These are phyloP conservation scores for Montifringilla adamsi DNA, from an alignment of 2,113 vertebrate genomes.

Conservation along the genomic window DNA sequence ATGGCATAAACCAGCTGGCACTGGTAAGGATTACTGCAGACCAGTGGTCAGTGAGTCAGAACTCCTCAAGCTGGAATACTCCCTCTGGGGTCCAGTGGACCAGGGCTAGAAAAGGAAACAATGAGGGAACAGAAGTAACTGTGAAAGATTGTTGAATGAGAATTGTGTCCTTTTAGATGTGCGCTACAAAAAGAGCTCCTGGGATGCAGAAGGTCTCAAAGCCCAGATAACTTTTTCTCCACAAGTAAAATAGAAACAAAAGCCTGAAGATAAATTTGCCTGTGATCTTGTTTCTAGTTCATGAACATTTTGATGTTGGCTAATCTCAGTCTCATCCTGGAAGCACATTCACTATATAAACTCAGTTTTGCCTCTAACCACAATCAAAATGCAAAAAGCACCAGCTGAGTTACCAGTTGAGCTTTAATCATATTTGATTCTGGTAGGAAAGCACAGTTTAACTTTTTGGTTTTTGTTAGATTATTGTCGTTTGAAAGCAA, in stretches of 20 bases:
- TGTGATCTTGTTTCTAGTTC: not conserved
- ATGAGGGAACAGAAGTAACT: not conserved
- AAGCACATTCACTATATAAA: not conserved
- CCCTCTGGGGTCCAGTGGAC: not conserved
- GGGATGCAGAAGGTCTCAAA: not conserved
- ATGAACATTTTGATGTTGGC: not conserved
- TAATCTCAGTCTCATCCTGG: not conserved
- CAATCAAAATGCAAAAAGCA: not conserved
- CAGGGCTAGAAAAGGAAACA: not conserved
- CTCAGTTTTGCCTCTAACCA: not conserved
- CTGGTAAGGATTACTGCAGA: not conserved
- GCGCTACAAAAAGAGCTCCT: not conserved
- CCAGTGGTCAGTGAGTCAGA: not conserved
- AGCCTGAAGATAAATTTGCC: not conserved
- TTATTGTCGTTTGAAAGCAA: not conserved
- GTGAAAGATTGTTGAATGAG: not conserved
- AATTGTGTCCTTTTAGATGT: not conserved
- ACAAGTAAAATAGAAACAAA: not conserved
- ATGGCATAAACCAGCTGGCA: not conserved
- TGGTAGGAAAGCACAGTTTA: not conserved
- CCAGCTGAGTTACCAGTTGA: not conserved
- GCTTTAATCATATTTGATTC: not conserved
- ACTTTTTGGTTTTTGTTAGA: not conserved
- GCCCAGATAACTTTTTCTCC: not conserved
- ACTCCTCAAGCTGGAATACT: not conserved